Base-by-base conservation (phyloP, 2,797 vertebrate genomes). In the Sebastes oblongus region DNA sequence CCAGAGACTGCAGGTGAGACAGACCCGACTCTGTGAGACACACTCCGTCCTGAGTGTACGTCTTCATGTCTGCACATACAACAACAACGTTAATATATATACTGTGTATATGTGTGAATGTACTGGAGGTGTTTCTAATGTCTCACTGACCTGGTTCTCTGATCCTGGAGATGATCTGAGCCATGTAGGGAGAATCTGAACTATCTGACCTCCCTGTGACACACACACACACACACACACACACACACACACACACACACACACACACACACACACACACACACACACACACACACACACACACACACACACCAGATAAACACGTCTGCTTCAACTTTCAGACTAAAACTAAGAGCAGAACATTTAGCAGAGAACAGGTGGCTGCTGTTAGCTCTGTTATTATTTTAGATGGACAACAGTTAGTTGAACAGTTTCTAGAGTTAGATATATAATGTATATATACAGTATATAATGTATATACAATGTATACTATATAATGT, bases 1-100 rank as follows among this genome's bases (percentile, higher is more conserved):
- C 96, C 75, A 99, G 96, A 84, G 97, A 96, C 96, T 99, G 97
- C 62, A 99, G 96, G 90, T 98, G 98, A 61, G 96, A 96, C 89
- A 98, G 96, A 56, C 98, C 98, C 1, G 94, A 96, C 93, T 99
- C 98, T 0, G 98, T 99, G 89, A 99, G 94, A 94, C 97, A 98
- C 84, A 99, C 97, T n/a, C 98, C 98, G 34, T 99, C 98, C 94
- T 98, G 98, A 42, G 97, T 98, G 92, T 97, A 99, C 0, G 97
- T 99, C 95, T 97, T 97, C 79, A 96, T 91, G 65, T 98, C 98
- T 99, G 91, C 0, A 6, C 11, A n/a, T 8, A 30, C 30, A 30
- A 32, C 30, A 29, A 32, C 8, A 30, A 30, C 30, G 7, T 32
- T 32, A 7, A 32, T 32, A 32, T 32, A 32, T 32, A 32, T 30